Evolutionary conservation across 2,888 invertebrate genomes (phyloP), one percentile per base, ranked within the genome.

Genomic region (Caenorhabditis auriculariae): DNA sequence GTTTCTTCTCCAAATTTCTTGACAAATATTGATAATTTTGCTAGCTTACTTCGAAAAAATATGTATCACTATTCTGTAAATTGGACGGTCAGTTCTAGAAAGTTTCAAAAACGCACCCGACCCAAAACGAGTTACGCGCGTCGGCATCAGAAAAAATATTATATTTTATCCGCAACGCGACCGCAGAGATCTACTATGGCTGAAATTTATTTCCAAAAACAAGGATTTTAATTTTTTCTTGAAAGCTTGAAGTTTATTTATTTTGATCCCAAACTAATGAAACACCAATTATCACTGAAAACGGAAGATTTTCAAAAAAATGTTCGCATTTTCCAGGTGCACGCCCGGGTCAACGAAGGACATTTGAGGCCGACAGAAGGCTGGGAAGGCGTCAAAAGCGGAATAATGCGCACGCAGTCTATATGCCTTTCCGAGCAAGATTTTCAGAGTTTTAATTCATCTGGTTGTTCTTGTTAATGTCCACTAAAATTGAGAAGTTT

Each of bases 351-450:
- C 12, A 66, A 79, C 38, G 63, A 54, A 7, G 77, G 78, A 4
- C 52, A 57, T 37, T 46, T 66, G 19, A 62, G 67, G 12, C 65
- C 76, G 6, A 54, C 58, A 27, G 80, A 80, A 41, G 78, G 77
- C 17, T 80, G 80, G 80, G 80, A 80, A 44, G 80, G 80, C 6
- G 66, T 78, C 6, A 77, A 74, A 55, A 54, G 54, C 4, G 76
- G 70, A 6, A 56, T 72, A 9, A 72, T 78, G 70, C 58, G 78
- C 19, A 61, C 71, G 2, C 74, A 77, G 46, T 76, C 78, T 7
- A 72, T 79, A 24, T 66, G 71, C 24, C 66, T 79, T 5, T 80
- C 78, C 28, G 75, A 80, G 43, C 46, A 55, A n/a, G 66, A 66
- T 47, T 61, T 68, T 53, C 55, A 65, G 24, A 47, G 55, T 41